These are phyloP conservation scores for Trichogramma pretiosum DNA, from an alignment of 1,140 invertebrate genomes.

Conservation along the genomic window DNA sequence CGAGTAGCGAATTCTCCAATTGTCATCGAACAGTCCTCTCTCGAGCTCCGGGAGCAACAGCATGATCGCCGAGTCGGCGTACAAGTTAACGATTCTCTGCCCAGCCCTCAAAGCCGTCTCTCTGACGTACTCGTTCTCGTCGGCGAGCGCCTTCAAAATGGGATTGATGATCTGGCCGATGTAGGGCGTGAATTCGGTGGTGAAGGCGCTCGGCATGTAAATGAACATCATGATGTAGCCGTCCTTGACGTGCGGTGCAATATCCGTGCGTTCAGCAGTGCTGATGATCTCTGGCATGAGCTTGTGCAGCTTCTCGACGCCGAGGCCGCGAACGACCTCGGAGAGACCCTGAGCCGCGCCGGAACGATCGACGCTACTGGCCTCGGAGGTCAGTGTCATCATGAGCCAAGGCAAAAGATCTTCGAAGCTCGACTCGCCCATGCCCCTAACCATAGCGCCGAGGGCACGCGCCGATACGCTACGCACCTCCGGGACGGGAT, in stretches of 20 bases:
- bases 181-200: constrained; percentile 88
- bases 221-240: constrained; percentile 99
- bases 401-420: constrained; percentile 96
- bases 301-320: constrained; percentile 88
- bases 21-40: constrained; percentile 88
- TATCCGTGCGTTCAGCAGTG: constrained; percentile 88
- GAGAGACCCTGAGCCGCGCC: constrained; percentile 96
- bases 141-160: constrained; percentile 92
- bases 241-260: constrained; percentile 95
- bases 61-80: constrained; percentile 92
- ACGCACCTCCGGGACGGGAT: constrained; percentile 92
- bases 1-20: constrained; percentile 91
- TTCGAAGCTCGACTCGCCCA: constrained; percentile 92
- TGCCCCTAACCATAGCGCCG: constrained; percentile 94
- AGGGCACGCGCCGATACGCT: constrained; percentile 88
- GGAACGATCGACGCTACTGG: constrained; percentile 89
- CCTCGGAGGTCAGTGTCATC: constrained; percentile 94
- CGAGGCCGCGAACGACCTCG: constrained; percentile 91
- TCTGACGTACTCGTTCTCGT: constrained; percentile 98
- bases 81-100: constrained; percentile 92
- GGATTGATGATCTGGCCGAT: constrained; percentile 97
- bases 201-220: constrained; percentile 96
- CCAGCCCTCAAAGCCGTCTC: constrained; percentile 95
- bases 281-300: constrained; percentile 97
- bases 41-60: constrained; percentile 90